A percentile compares a stretch with the other conserved stretches of the same genome.
Evolutionary conservation across 1,140 invertebrate genomes (phyloP).

Genomic region (Arion vulgaris): DNA sequence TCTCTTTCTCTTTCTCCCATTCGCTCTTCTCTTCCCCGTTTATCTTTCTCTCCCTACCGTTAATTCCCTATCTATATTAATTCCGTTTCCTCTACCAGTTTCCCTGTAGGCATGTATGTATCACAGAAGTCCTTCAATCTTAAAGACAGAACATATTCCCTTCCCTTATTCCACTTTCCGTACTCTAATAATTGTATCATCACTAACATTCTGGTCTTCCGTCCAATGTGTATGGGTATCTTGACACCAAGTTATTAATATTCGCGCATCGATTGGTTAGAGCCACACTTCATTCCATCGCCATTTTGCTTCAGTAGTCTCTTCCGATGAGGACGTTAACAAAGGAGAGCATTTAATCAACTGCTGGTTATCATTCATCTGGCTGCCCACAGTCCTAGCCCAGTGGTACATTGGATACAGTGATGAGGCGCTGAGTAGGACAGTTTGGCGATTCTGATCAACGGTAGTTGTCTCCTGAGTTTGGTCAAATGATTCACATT

Average conservation of each 20-base stretch:
- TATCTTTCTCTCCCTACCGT: no score
- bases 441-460: no score
- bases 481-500: no score
- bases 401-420: no score
- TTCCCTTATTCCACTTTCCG: not conserved
- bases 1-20: no score
- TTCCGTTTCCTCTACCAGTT: no score
- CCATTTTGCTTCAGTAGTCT: slow-evolving; percentile 9
- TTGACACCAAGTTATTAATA: slow-evolving; percentile 14
- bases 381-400: not conserved
- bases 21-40: no score
- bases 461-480: no score
- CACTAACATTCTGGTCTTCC: not conserved
- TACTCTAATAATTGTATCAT: not conserved
- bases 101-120: no score
- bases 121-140: not conserved
- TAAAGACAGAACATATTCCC: no score
- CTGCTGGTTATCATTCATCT: slow-evolving; percentile 15
- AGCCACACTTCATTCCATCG: slow-evolving; percentile 11
- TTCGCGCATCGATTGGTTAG: slow-evolving; percentile 3
- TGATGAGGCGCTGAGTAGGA: no score
- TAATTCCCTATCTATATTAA: no score
- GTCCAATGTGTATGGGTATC: not conserved
- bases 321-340: not conserved
- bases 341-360: slow-evolving; percentile 5